Evolutionary conservation across 1,140 invertebrate species (phyloP), one percentile per base, ranked within the genome.

Genomic region (Octopus bimaculoides): DNA sequence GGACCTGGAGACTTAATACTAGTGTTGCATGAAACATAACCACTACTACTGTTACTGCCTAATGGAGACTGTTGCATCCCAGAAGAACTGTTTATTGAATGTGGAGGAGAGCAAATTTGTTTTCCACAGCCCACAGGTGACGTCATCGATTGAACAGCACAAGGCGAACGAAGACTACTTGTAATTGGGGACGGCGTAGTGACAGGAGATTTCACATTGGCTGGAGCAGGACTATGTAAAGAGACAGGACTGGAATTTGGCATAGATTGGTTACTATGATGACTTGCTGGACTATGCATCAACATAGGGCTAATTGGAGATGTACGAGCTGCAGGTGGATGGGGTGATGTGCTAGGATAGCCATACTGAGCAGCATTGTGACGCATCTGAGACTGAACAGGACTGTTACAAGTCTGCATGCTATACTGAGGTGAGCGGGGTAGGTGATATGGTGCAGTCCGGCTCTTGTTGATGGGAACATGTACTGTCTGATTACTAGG

Each of bases 381-480:
- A 77, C 77, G 77, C 69, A 69, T 41, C 26, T 71, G 17, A 54
- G 77, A 41, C 80, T 78, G 78, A 20, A 66, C 55, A 7, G 78
- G 77, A 71, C 66, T 80, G 20, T 73, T 69, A 56, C 77, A 76
- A 26, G 55, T 80, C 10, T 53, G 79, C 79, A 82, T 78, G 77
- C 20, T 76, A 73, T 82, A 82, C 69, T 82, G 79, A 78, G 81
- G 54, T 41, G 81, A 78, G 53, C 75, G 74, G 52, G 83, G 87
- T 53, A 87, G 81, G 79, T 88, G 86, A 78, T 88, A 88, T n/a
- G 86, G 87, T 54, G 86, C 85, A 56, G 83, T 81, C 71, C 87
- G 79, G 54, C 81, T 84, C 79, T 87, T 87, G n/a, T 83, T 82
- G 52, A 87, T 73, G 61, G 87, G 87, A 55, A 88, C 84, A 76